phyloP scores from a whole-genome alignment of 2,888 invertebrate genomes.

The Chrysolina oricalcia region DNA sequence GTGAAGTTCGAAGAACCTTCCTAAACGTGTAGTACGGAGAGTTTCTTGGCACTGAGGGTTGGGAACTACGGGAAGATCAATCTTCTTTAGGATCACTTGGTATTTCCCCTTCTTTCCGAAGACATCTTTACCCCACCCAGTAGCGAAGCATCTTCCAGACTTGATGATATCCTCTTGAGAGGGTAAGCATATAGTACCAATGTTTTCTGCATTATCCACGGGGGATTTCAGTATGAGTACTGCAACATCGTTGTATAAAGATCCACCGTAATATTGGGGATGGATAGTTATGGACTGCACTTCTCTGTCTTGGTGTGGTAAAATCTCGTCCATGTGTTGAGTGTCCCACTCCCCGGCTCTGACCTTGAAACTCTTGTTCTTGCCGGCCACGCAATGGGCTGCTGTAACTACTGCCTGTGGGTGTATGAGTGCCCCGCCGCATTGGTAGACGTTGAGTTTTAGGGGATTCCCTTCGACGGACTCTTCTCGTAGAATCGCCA shows the following conservation, averaged over 20 bases:
- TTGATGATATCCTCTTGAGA: slow-evolving; percentile 54
- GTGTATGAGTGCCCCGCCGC: slow-evolving; percentile 88
- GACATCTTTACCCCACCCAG: slow-evolving; percentile 66
- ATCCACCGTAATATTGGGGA: slow-evolving; percentile 61
- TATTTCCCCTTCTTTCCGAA: slow-evolving; percentile 74
- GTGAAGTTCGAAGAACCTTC: slow-evolving; percentile 79
- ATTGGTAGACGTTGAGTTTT: slow-evolving; percentile 67
- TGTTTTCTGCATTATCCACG: slow-evolving; percentile 57
- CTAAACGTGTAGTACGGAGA: slow-evolving; percentile 79
- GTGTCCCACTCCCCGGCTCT: slow-evolving; percentile 91
- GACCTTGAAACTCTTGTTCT: slow-evolving; percentile 62
- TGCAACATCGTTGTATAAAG: slow-evolving; percentile 66
- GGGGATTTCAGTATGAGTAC: slow-evolving; percentile 62
- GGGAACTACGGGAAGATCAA: slow-evolving; percentile 80
- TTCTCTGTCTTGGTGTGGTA: slow-evolving; percentile 75
- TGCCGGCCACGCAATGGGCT: slow-evolving; percentile 81
- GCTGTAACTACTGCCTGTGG: slow-evolving; percentile 85
- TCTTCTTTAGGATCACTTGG: slow-evolving; percentile 82
- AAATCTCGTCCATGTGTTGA: slow-evolving; percentile 80
- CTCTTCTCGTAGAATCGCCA: slow-evolving; percentile 78
- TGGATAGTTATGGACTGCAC: slow-evolving; percentile 68
- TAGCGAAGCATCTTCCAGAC: slow-evolving; percentile 59
- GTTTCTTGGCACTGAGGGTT: slow-evolving; percentile 75
- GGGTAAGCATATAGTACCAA: slow-evolving; percentile 65
- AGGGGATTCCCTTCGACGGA: slow-evolving; percentile 70